Evolutionary conservation across 2,113 vertebrate species (phyloP).

Genomic region (Chinchilla lanigera): DNA sequence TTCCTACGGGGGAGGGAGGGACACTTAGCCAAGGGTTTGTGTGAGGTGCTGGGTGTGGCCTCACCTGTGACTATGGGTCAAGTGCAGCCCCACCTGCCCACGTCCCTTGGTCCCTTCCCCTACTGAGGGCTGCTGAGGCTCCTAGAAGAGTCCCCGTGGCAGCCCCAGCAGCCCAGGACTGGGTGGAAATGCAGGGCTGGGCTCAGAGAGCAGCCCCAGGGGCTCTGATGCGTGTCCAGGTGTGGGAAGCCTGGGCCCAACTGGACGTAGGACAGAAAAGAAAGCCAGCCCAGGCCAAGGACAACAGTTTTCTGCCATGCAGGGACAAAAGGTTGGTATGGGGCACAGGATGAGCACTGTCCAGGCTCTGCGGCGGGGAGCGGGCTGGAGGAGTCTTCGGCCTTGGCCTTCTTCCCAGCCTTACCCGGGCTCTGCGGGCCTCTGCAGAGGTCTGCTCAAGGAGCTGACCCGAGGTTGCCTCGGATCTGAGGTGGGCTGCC

Average conservation of each 20-base stretch:
- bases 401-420: not conserved
- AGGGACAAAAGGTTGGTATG: not conserved
- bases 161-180: not conserved
- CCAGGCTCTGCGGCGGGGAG: not conserved
- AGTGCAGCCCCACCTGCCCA: not conserved
- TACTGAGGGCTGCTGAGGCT: too few species aligned
- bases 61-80: not conserved
- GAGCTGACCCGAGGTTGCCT: not conserved
- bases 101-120: not conserved
- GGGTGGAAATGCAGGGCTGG: not conserved
- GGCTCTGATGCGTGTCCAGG: not conserved
- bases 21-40: not conserved
- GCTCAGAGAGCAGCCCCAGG: rapidly evolving
- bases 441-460: not conserved
- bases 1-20: not conserved
- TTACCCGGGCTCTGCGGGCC: not conserved
- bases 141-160: too few species aligned
- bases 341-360: not conserved
- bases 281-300: not conserved
- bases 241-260: not conserved
- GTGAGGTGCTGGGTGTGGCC: not conserved
- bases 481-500: not conserved
- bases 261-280: not conserved
- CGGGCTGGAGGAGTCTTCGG: not conserved
- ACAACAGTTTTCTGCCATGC: rapidly evolving